Base-by-base conservation (phyloP, 1,140 invertebrate species). In the Dermatophagoides farinae region DNA sequence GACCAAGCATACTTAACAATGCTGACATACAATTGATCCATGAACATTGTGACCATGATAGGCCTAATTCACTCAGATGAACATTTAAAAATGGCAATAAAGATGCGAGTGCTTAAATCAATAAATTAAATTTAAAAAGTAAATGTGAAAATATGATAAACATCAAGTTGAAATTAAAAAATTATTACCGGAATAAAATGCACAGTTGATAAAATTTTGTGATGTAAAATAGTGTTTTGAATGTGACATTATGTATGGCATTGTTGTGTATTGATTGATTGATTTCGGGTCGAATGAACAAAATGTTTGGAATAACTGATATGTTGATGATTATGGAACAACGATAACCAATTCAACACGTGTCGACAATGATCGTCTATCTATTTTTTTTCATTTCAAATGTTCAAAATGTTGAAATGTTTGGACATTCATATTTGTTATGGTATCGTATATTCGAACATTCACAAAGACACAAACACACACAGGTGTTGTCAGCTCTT, bases 51-150 rank as follows among this genome's bases (percentile, higher is more conserved):
- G 41, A 52, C 18, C 57, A 39, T 11, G 61, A 61, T 25, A 67
- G 53, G 11, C 66, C 66, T 10, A 67, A 43, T 44, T 67, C 64
- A 12, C 55, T 39, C 52, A 65, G 65, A 43, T 67, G 66, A 31
- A 55, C 51, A n/a, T 54, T 67, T 4, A 67, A 39, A 47, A 64
- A 67, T n/a, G 66, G 66, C 18, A 51, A 20, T n/a, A 67, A 41
- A 44, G 66, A 65, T 39, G 62, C 65, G 8, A 66, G 53, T 22
- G 64, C 62, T 65, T 38, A 14, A n/a, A n/a, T n/a, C n/a, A n/a
- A n/a, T n/a, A n/a, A n/a, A n/a, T n/a, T n/a, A n/a, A n/a, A n/a
- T 12, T 22, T 20, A 61, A 25, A n/a, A 53, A 20, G n/a, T 4
- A 20, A 11, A 31, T 53, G 1, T 14, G 2, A 22, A 31, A 53